Conservation (phyloP, 2,797 vertebrate species). For the Trachops cirrhosus region DNA sequence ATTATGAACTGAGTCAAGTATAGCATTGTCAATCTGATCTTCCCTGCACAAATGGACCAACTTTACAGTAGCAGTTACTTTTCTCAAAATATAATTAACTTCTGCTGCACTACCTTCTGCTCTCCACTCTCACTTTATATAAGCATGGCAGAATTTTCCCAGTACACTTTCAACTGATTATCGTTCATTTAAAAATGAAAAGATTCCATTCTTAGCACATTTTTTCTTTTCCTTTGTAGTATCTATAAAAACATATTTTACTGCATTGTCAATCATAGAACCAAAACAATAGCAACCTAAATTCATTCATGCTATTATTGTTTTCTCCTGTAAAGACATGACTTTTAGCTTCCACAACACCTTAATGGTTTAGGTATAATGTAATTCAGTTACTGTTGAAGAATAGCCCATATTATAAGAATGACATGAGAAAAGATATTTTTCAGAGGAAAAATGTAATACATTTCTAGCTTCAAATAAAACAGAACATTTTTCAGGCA, state of each 20-base stretch:
- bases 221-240: not conserved
- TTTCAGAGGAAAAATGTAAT: not conserved
- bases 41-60: not conserved
- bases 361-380: not conserved
- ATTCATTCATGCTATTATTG: not conserved
- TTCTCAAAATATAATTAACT: not conserved
- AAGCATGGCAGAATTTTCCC: not conserved
- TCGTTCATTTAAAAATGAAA: not conserved
- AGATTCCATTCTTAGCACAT: not conserved
- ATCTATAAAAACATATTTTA: not conserved
- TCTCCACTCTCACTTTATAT: not conserved
- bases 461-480: not conserved
- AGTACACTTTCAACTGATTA: not conserved
- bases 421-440: not conserved
- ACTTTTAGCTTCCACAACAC: constrained; percentile 6
- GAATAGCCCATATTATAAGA: not conserved
- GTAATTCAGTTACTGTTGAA: not conserved
- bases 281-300: not conserved
- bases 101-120: not conserved
- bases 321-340: not conserved
- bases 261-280: not conserved
- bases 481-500: not conserved
- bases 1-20: not conserved
- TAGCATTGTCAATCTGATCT: not conserved
- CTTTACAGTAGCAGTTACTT: not conserved